Evolutionary conservation across 2,113 vertebrate genomes (phyloP).

Genomic region (Menura novaehollandiae): DNA sequence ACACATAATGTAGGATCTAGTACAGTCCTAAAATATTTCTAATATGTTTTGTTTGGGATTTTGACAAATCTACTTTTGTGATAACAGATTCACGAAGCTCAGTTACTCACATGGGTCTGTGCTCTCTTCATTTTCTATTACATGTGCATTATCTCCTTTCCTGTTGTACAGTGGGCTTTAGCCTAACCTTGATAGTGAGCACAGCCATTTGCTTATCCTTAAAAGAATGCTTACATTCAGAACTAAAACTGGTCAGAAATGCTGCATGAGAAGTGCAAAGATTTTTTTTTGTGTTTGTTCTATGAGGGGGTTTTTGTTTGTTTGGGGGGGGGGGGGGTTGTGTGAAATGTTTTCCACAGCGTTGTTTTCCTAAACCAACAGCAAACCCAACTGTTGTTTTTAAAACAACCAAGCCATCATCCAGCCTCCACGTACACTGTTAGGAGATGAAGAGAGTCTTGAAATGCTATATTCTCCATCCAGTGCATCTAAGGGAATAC

Average conservation of each 20-base stretch:
- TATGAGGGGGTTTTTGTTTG: not conserved
- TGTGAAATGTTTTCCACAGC: not conserved
- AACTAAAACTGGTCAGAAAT: not conserved
- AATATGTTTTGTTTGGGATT: not conserved
- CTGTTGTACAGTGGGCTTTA: not conserved
- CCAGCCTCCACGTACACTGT: not conserved
- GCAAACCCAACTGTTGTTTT: not conserved
- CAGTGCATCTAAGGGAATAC: conserved; percentile 13
- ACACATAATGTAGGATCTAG: not conserved
- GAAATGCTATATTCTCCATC: not conserved
- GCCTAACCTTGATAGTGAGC: not conserved
- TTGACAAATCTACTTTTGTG: not conserved
- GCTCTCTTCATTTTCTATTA: not conserved
- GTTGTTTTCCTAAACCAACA: not conserved
- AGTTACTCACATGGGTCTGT: not conserved
- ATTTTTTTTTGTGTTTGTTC: not conserved
- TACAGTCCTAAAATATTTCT: not conserved
- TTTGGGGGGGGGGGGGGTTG: too few species aligned
- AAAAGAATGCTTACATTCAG: not conserved
- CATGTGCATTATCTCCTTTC: not conserved
- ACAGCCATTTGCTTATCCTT: not conserved
- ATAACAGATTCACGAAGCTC: not conserved
- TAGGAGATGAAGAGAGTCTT: not conserved
- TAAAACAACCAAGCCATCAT: not conserved
- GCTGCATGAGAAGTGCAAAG: not conserved